Percentiles rank a stretch among this genome's conserved stretches.
phyloP scores from a whole-genome alignment of 2,113 vertebrate genomes.

The Spea multiplicata region DNA sequence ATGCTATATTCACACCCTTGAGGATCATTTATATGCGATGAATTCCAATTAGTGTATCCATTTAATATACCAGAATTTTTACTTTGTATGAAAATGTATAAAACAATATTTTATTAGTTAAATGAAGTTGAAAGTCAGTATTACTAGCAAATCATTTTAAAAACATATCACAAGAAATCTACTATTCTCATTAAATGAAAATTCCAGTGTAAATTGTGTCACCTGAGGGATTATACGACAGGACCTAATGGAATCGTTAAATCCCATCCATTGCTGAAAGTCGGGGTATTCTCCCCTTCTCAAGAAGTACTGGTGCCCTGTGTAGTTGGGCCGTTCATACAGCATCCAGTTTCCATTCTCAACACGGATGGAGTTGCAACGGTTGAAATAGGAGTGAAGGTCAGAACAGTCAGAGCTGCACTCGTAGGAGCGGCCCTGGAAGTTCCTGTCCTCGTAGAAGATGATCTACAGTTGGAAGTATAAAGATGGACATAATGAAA shows the following conservation, averaged over 20 bases:
- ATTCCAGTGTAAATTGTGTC: not conserved
- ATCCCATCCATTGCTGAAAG: constrained; percentile 47
- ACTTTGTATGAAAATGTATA: too few relatives aligned
- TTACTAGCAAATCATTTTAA: too few relatives aligned
- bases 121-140: too few relatives aligned
- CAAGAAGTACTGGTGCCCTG: constrained; percentile 51
- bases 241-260: constrained; percentile 77
- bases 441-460: constrained; percentile 54
- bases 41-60: too few relatives aligned
- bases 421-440: constrained; percentile 53
- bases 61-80: too few relatives aligned
- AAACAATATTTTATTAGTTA: too few relatives aligned
- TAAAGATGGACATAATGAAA: not conserved
- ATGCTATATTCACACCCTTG: too few relatives aligned
- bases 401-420: constrained; percentile 46
- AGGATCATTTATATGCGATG: too few relatives aligned
- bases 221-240: constrained; percentile 78
- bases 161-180: too few relatives aligned
- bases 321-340: constrained; percentile 46
- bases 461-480: constrained; percentile 51
- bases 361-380: constrained; percentile 42
- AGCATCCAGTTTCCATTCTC: constrained; percentile 58
- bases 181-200: too few relatives aligned
- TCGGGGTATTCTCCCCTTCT: constrained; percentile 48
- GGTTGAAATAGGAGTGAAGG: constrained; percentile 34